Evolutionary conservation across 2,888 invertebrate genomes (phyloP), one percentile per base, ranked within the genome.

Genomic region (Catocala fraxini): DNA sequence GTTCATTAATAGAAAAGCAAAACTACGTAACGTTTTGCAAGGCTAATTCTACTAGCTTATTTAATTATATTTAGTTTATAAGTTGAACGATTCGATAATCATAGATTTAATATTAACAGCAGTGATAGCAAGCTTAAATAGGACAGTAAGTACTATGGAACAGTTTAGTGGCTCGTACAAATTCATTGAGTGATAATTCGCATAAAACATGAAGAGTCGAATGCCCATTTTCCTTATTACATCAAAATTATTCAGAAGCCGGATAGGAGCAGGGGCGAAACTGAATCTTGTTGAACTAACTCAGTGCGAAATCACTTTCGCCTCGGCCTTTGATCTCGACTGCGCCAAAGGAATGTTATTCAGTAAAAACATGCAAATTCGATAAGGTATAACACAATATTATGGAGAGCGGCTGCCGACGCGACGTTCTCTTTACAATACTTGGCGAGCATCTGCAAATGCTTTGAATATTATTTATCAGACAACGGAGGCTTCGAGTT

Each of bases 291-390:
- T 91, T 92, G 89, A 90, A 91, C 92, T 92, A 93, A 93, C 91
- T 92, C 93, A 87, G 93, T 92, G 94, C 93, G 93, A 93, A 94
- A 94, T 94, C 94, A 94, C 92, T 94, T 92, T 91, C 90, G 87
- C 85, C 86, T 82, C 86, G 88, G 84, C 91, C 94, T 94, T 94
- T 94, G 94, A 94, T 93, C 92, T 93, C 87, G 87, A 83, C 82
- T 87, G 90, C 89, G 91, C 92, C 92, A 93, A 94, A 93, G 94
- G 92, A 92, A 94, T 92, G 91, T 92, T 93, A 92, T 93, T 92
- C 93, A 92, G 94, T 93, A 94, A 94, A 94, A 94, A 94, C 93
- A 94, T 94, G 94, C 92, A 94, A 94, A 94, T 94, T 93, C 92
- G 93, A 94, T 94, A 93, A 93, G 91, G 92, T 93, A 93, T 93